Conservation (phyloP, 2,888 invertebrate genomes). For the Stenodema calcarata region DNA sequence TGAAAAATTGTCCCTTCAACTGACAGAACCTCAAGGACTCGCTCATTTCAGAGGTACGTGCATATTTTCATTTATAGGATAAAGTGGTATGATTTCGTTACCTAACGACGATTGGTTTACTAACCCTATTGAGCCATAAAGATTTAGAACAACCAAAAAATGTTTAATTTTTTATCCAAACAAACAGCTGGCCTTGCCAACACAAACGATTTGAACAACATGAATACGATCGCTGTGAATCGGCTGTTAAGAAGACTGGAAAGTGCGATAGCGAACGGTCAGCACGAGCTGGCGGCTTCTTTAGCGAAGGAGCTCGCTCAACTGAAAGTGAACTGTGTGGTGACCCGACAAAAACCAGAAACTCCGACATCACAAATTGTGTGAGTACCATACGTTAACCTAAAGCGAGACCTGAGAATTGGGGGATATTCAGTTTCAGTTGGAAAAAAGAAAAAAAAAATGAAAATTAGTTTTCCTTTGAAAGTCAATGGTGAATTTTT, state of each 20-base stretch:
- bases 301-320: constrained; percentile 79
- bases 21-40: constrained; percentile 58
- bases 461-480: too few species aligned
- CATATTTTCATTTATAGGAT: neutral
- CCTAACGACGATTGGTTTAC: neutral
- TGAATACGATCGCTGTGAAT: constrained; percentile 69
- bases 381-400: constrained; percentile 45
- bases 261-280: constrained; percentile 77
- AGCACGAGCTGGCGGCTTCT: constrained; percentile 76
- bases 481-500: too few species aligned
- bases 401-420: too few species aligned
- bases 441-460: too few species aligned
- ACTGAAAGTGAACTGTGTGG: constrained; percentile 77
- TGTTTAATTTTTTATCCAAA: neutral
- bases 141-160: neutral
- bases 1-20: constrained; percentile 57
- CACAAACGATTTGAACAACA: constrained; percentile 59
- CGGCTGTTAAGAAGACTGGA: constrained; percentile 75
- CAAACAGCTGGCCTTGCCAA: constrained; percentile 47
- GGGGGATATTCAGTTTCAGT: too few species aligned
- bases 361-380: constrained; percentile 41
- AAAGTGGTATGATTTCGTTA: too few species aligned
- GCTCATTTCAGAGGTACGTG: constrained; percentile 59
- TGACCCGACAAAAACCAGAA: constrained; percentile 63
- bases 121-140: neutral